Evolutionary conservation across 2,888 invertebrate genomes (phyloP).

Genomic region (Chloroclystis v-ata): DNA sequence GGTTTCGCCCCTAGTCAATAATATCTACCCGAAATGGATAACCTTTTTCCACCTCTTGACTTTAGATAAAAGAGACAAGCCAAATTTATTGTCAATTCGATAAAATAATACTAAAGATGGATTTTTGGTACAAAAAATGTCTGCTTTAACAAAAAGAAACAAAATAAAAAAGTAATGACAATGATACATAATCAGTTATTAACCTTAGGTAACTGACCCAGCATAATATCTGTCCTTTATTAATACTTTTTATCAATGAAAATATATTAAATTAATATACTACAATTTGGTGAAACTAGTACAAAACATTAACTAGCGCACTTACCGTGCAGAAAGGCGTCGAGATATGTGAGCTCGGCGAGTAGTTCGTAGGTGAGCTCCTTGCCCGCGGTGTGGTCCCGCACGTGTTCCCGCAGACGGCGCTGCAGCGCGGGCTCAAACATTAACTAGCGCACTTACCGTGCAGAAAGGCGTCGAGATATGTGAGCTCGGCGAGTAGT

Average conservation of each 20-base stretch:
- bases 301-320: too few species aligned
- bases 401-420: too few species aligned
- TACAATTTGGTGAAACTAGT: too few species aligned
- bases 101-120: background rate
- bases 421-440: too few species aligned
- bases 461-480: too few species aligned
- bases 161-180: background rate
- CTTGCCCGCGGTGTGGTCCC: too few species aligned
- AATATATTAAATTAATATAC: too few species aligned
- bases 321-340: conserved; percentile 59
- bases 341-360: conserved; percentile 56
- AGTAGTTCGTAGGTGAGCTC: too few species aligned
- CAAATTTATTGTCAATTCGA: too few species aligned
- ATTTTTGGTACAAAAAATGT: background rate
- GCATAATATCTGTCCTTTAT: background rate
- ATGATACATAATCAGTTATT: background rate
- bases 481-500: too few species aligned
- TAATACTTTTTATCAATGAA: background rate
- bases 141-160: background rate
- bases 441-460: conserved; percentile 39
- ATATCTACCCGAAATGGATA: background rate
- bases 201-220: background rate
- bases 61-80: too few species aligned
- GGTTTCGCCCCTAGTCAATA: background rate
- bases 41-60: too few species aligned